Conservation (phyloP, 2,888 invertebrate species). For the Apantesis nais region DNA sequence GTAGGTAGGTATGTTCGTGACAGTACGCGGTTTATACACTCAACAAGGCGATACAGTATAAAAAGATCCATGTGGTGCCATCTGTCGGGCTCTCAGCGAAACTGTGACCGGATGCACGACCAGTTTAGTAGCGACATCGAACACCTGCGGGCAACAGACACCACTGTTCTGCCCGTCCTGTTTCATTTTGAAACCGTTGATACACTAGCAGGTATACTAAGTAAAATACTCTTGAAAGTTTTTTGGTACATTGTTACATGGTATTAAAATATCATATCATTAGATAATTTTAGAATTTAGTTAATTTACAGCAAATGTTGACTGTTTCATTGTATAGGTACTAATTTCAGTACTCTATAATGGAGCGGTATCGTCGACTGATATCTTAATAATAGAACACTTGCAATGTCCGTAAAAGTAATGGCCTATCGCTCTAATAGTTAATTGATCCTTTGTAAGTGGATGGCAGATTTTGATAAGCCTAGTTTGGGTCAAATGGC, state of each 20-base stretch:
- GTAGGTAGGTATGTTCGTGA: not conserved
- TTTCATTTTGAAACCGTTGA: conserved; percentile 45
- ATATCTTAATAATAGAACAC: conserved; percentile 26
- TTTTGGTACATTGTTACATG: conserved; percentile 1
- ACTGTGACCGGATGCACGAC: conserved; percentile 79
- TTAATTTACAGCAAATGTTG: not conserved
- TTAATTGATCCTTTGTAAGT: conserved; percentile 26
- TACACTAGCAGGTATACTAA: conserved; percentile 31
- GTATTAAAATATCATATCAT: not conserved
- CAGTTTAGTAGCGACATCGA: conserved; percentile 79
- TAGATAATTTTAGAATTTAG: not conserved
- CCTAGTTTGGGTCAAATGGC: conserved; percentile 4
- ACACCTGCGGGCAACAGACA: conserved; percentile 75
- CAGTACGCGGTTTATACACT: not conserved
- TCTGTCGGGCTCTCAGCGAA: conserved; percentile 68
- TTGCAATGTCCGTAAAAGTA: conserved; percentile 32
- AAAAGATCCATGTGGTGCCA: conserved; percentile 67
- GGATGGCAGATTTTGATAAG: conserved; percentile 14
- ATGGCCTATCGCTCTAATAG: conserved; percentile 28
- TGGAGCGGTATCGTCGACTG: conserved; percentile 21
- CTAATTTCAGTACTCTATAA: not conserved
- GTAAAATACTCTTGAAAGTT: conserved; percentile 10
- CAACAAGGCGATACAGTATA: conserved; percentile 32
- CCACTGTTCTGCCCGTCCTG: conserved; percentile 50
- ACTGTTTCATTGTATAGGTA: not conserved